Evolutionary conservation across 2,113 vertebrate genomes (phyloP).

Genomic region (Oncorhynchus masou): DNA sequence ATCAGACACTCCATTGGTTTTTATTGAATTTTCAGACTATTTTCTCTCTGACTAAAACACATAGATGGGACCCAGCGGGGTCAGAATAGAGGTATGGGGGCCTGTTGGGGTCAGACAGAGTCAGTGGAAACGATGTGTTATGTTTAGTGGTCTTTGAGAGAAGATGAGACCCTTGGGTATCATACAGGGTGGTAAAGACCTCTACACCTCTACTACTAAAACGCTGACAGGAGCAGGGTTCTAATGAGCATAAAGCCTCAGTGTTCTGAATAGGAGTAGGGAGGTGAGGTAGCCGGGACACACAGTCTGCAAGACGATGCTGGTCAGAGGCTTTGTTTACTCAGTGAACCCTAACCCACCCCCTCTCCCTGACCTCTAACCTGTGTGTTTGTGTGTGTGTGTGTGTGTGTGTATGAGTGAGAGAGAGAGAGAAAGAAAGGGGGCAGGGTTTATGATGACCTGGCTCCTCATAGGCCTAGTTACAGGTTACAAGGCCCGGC

Average conservation of each 20-base stretch:
- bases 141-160: constrained; percentile 29
- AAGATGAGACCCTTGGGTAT: no score
- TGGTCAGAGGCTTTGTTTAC: background rate
- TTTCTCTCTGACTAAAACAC: no score
- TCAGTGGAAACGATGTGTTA: constrained; percentile 42
- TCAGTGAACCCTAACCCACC: background rate
- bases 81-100: no score
- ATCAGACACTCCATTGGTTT: no score
- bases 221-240: background rate
- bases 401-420: no score
- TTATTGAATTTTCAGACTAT: no score
- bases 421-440: background rate
- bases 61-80: constrained; percentile 7
- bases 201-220: no score
- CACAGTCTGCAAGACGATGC: no score
- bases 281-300: no score
- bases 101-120: constrained; percentile 9
- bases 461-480: background rate
- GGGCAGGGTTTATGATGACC: background rate
- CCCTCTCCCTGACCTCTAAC: background rate
- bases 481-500: background rate
- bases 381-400: no score
- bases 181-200: no score
- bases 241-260: background rate
- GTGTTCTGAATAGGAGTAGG: constrained; percentile 11